Evolutionary conservation across 2,113 vertebrate species (phyloP), one percentile per base, ranked within the genome.

Genomic region (Ia io): DNA sequence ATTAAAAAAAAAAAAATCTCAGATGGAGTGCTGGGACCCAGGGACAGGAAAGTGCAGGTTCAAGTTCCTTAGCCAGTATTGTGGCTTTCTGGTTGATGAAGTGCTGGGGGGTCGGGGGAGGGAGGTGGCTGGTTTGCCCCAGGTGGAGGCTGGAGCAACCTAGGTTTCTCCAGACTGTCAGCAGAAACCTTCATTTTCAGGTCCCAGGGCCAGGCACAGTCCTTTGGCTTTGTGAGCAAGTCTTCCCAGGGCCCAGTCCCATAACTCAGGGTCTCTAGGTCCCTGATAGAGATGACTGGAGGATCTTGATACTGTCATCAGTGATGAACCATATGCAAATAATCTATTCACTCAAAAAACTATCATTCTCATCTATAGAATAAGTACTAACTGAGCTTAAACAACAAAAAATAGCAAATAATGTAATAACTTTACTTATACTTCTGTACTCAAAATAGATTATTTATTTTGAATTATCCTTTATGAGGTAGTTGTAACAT

Each of bases 121-220:
- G 44, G 22, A 3, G 67, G 14, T 14, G 32, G 23, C 44, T 85
- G 32, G 3, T 37, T 69, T 70, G 63, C 23, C 32, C 44, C 44
- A 85, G 14, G 16, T 85, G 8, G 13, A 42, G 11, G 32, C 51
- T n/a, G 10, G 2, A 67, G 30, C 9, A 4, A 5, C 47, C 2
- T 0, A 2, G 6, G 5, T 44, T 44, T 51, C 13, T 47, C 23
- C 4, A 1, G 35, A 7, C 25, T 56, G 14, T 30, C 14, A 87
- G 5, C 8, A 1, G 14, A 92, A 59, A 7, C 12, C n/a, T 61
- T 2, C 7, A 30, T 0, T 0, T 44, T 3, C 12, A 40, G 23
- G 28, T 35, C 1, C 0, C 20, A 11, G 14, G 2, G 1, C 28
- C 25, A 49, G 10, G 28, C 22, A 17, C 35, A 25, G 13, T 22